phyloP scores from a whole-genome alignment of 2,888 invertebrate genomes.

The Eupithecia subumbrata region DNA sequence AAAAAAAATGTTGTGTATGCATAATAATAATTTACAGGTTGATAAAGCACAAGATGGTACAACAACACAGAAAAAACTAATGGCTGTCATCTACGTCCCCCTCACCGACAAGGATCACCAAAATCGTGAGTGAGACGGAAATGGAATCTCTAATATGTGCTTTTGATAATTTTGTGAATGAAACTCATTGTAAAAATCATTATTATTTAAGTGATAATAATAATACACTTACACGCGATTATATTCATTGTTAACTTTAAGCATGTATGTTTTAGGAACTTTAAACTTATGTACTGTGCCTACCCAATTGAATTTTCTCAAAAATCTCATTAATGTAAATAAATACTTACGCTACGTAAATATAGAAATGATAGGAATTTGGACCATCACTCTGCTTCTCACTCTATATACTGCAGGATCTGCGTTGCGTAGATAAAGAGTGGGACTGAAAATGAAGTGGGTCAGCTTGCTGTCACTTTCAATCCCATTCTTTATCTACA shows the following conservation, averaged over 20 bases:
- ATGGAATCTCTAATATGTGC: neutral
- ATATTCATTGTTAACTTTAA: neutral
- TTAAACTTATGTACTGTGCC: neutral
- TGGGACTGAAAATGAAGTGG: neutral
- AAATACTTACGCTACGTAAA: neutral
- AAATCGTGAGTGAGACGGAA: constrained; percentile 73
- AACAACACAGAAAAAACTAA: constrained; percentile 89
- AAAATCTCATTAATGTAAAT: neutral
- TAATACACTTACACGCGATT: neutral
- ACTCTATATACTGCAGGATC: neutral
- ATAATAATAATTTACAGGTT: constrained; percentile 83
- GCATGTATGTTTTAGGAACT: neutral
- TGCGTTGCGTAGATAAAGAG: neutral
- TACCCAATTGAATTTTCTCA: neutral
- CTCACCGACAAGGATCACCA: constrained; percentile 89
- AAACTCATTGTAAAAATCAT: neutral
- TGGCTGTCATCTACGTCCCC: constrained; percentile 99
- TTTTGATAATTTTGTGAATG: neutral
- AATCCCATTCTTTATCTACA: neutral
- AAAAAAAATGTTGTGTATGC: too few relatives aligned
- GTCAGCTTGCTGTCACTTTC: too few relatives aligned
- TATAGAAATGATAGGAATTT: neutral
- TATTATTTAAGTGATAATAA: neutral
- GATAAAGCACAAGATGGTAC: constrained; percentile 94
- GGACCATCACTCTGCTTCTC: neutral